Evolutionary conservation across 2,888 invertebrate genomes (phyloP).

Genomic region (Sympetrum striolatum): DNA sequence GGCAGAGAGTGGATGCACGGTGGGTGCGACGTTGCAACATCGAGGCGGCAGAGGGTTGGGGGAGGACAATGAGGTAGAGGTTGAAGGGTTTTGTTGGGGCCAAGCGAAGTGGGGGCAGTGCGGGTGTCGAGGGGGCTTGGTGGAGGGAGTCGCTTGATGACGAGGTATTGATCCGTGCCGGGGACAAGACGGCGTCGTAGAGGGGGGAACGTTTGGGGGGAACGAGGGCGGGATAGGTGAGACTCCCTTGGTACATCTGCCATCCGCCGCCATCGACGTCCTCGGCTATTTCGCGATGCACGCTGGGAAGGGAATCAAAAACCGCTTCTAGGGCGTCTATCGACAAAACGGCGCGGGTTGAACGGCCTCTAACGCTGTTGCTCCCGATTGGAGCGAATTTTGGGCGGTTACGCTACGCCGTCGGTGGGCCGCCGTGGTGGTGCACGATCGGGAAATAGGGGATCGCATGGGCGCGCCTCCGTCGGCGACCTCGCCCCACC

Average conservation of each 20-base stretch:
- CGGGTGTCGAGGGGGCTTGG: not conserved
- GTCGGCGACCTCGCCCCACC: too few relatives aligned
- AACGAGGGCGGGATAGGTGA: not conserved
- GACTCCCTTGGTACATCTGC: not conserved
- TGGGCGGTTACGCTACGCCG: not conserved
- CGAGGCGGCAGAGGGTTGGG: not conserved
- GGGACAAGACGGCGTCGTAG: not conserved
- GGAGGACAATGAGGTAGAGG: conserved; percentile 30
- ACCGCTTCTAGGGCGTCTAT: not conserved
- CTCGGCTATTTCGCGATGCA: not conserved
- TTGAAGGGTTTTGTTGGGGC: not conserved
- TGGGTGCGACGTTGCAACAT: conserved; percentile 10
- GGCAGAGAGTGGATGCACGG: conserved; percentile 5
- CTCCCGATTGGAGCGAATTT: not conserved
- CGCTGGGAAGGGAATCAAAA: not conserved
- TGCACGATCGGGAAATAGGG: too few relatives aligned
- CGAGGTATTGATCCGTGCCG: conserved; percentile 41
- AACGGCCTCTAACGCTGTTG: not conserved
- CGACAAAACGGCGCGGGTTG: too few relatives aligned
- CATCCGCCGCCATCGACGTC: not conserved
- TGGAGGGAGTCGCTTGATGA: conserved; percentile 16
- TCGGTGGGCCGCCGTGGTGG: too few relatives aligned
- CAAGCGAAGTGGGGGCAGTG: not conserved
- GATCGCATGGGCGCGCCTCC: too few relatives aligned
- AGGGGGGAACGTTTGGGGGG: not conserved